phyloP scores from a whole-genome alignment of 2,113 vertebrate genomes.

The Ammodytes dubius region DNA sequence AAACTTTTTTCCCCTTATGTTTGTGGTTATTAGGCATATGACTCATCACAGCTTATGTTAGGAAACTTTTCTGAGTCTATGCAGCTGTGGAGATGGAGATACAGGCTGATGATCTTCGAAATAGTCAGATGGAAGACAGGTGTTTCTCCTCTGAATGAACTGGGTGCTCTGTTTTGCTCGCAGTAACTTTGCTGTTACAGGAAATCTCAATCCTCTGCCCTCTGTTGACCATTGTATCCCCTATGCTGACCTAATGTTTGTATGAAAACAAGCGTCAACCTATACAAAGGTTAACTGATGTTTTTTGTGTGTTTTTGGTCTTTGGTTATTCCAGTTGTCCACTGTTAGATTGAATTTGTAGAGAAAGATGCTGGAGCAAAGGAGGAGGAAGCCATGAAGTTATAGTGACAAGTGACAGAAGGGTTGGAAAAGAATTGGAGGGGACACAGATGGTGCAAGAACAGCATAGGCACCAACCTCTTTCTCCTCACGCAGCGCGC shows the following conservation, averaged over 20 bases:
- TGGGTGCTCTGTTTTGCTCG: background rate
- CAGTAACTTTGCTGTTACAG: background rate
- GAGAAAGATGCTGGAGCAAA: background rate
- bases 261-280: background rate
- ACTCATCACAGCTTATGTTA: background rate
- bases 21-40: background rate
- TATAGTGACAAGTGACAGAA: background rate
- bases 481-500: background rate
- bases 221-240: background rate
- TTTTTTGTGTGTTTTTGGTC: background rate
- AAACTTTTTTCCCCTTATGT: background rate
- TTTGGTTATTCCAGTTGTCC: background rate
- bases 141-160: background rate
- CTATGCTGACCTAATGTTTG: background rate
- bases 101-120: background rate
- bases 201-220: background rate
- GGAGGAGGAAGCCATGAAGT: background rate
- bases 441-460: background rate
- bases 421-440: background rate
- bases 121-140: background rate
- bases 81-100: background rate
- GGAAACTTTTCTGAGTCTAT: background rate
- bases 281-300: background rate
- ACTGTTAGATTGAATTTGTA: background rate
- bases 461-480: background rate